Evolutionary conservation across 2,888 invertebrate genomes (phyloP).

Genomic region (Chrysomela aeneicollis): DNA sequence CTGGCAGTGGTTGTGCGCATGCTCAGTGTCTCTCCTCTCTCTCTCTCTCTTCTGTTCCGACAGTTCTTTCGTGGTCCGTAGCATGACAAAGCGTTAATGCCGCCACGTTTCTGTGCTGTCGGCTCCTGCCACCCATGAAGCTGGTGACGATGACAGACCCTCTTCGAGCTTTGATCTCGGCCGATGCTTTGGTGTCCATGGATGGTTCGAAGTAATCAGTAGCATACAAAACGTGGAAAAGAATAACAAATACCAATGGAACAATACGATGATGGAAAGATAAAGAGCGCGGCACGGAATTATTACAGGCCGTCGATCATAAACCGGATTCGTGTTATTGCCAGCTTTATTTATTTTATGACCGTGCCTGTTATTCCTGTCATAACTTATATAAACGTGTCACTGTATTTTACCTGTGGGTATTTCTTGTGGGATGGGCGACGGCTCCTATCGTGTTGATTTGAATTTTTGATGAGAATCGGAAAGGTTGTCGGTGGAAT

Average conservation of each 20-base stretch:
- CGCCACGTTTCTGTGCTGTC: constrained; percentile 61
- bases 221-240: constrained; percentile 56
- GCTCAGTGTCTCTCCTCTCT: constrained; percentile 34
- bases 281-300: constrained; percentile 35
- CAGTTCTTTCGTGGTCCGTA: constrained; percentile 34
- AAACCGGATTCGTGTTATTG: constrained; percentile 50
- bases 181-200: constrained; percentile 51
- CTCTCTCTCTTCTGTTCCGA: constrained; percentile 19
- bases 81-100: constrained; percentile 63
- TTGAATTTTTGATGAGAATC: constrained; percentile 32
- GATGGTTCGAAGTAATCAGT: constrained; percentile 57
- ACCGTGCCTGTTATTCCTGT: constrained; percentile 55
- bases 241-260: constrained; percentile 54
- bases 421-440: constrained; percentile 13
- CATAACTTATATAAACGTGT: constrained; percentile 59
- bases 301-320: constrained; percentile 47
- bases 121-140: constrained; percentile 64
- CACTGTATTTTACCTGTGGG: constrained; percentile 48
- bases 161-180: constrained; percentile 59
- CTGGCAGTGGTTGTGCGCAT: constrained; percentile 44
- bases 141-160: constrained; percentile 63
- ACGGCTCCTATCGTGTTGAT: constrained; percentile 29
- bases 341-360: constrained; percentile 57
- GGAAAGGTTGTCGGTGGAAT: neutral
- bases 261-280: constrained; percentile 45